Evolutionary conservation across 2,113 vertebrate genomes (phyloP), one percentile per base, ranked within the genome.

Genomic region (Notiomystis cincta): DNA sequence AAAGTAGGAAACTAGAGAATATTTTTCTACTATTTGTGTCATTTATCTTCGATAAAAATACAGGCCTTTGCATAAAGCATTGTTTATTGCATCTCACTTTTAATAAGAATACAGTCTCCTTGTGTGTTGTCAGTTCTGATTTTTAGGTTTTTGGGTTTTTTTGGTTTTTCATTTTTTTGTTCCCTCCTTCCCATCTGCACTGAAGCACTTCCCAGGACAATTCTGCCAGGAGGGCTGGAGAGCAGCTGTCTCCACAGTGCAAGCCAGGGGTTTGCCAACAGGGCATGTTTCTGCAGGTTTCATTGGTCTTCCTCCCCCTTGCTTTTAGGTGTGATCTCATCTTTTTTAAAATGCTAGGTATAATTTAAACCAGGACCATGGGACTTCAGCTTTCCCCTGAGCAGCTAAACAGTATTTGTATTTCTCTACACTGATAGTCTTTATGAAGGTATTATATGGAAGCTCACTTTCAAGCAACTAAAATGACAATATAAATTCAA

Each of bases 211-310:
- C 66, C 82, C 94, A 88, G 54, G 47, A 77, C 57, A 93, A 90
- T 94, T 97, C 92, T 96, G 95, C 94, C 96, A 97, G 90, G 96
- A 97, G 93, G 97, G 93, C 67, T 96, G 94, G 92, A 96, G 80
- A 97, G 78, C 97, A 98, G 95, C 97, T 98, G 97, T 96, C 89
- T 93, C 67, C 72, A 58, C 73, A 65, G 64, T 38, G 66, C 73
- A 95, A 95, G 87, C n/a, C 84, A 88, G 92, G 81, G 84, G 75
- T 95, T 94, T 97, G 91, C 93, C 93, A 97, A 86, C 75, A 96
- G 87, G 75, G 67, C n/a, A n/a, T 60, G 18, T 61, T 95, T 95
- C 87, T 89, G 92, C 60, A 40, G 31, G 40, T 76, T 96, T 96
- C 87, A 70, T 17, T 88, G 72, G 22, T 64, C 93, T 94, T 83